Evolutionary conservation across 2,113 vertebrate species (phyloP), one percentile per base, ranked within the genome.

Genomic region (Aspiorhynchus laticeps): DNA sequence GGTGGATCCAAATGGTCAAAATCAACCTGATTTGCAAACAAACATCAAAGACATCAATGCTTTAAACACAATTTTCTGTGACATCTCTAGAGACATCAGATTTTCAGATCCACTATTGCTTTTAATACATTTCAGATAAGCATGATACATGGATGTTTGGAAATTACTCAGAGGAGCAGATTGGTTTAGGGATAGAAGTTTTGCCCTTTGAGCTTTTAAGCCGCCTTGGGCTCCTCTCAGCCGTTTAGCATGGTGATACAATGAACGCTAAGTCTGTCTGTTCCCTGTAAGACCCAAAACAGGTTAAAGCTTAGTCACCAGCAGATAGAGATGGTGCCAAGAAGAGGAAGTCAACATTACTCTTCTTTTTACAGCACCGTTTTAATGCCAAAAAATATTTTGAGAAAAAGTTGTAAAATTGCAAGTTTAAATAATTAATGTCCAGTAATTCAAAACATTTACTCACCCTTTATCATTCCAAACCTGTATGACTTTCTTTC

Each of bases 121-220:
- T 51, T 83, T 83, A 69, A 67, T 69, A 46, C 41, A 28, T 46
- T 12, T 48, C 14, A 83, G 80, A 73, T 71, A 33, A 71, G 81
- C 43, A n/a, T 14, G 46, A 48, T 71, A 51, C 53, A 83, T 69
- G 31, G 61, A 48, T 63, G 38, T 19, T 41, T 5, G 41, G 38
- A 83, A 73, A 83, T 73, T 73, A 15, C 12, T 33, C 10, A 8
- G 65, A 51, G 12, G 46, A 73, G 28, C 82, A 84, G 82, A 73
- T 73, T 73, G 81, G 46, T 71, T 84, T 84, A 84, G 65, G 65
- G 65, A 84, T 84, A 56, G 43, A 73, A 36, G 82, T 36, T 73
- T 31, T 71, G 46, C 63, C 63, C 26, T 56, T 12, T 56, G 65
- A 36, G 5, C 67, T 36, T 51, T 53, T 41, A 51, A 84, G 67